A percentile compares a stretch with the other conserved stretches of the same genome.
Conservation (phyloP, 2,888 invertebrate genomes). For the Adelphocoris suturalis region DNA sequence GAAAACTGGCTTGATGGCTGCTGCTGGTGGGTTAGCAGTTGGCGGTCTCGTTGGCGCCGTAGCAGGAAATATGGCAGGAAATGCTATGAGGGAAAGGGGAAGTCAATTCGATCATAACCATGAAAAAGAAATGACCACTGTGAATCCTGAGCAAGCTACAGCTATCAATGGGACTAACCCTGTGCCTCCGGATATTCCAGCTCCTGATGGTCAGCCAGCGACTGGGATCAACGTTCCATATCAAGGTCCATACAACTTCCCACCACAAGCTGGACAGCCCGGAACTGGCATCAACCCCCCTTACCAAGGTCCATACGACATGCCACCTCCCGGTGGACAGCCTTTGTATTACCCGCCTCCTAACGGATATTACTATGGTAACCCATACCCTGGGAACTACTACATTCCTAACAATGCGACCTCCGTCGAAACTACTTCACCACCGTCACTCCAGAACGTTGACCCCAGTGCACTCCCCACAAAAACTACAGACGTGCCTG, state of each 20-base stretch:
- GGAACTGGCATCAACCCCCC: too few relatives aligned
- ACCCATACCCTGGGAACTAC: background rate
- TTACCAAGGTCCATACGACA: background rate
- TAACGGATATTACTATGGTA: background rate
- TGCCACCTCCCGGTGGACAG: background rate
- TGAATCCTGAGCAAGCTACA: background rate
- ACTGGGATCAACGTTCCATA: background rate
- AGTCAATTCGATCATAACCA: background rate
- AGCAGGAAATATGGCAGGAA: slow-evolving; percentile 6
- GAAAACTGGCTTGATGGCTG: background rate
- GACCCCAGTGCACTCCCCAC: background rate
- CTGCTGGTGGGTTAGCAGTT: background rate
- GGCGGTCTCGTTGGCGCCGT: background rate
- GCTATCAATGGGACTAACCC: background rate
- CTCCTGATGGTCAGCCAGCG: too few relatives aligned
- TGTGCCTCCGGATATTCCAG: too few relatives aligned
- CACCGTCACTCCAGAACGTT: background rate
- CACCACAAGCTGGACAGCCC: background rate
- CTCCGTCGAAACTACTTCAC: background rate
- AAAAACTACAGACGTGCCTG: background rate
- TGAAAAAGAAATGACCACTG: background rate
- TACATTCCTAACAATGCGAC: background rate
- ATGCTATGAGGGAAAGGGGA: background rate
- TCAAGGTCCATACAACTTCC: background rate
- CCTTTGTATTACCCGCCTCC: background rate